Base-by-base conservation (phyloP, 2,888 invertebrate species). In the Magallana nippona region DNA sequence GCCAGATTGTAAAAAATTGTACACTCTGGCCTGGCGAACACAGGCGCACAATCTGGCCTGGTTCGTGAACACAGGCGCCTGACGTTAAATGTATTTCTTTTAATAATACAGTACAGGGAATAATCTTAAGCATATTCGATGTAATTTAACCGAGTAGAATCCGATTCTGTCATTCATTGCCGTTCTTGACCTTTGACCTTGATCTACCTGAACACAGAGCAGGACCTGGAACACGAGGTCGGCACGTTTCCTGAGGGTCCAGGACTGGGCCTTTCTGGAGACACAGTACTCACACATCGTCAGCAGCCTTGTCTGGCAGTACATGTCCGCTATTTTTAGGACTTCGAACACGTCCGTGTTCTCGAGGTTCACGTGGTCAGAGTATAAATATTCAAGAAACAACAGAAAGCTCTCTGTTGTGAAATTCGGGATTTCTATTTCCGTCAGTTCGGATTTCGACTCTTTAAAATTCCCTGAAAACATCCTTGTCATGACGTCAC, bases 271-370 rank as follows among this genome's bases (percentile, higher is more conserved):
- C 84, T 92, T 91, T 84, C 92, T 92, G 1, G 91, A 91, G 27
- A 92, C 90, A 86, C 92, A 92, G 10, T 92, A 88, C 82, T 93
- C 93, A 87, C 92, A 92, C 71, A 93, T 86, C 85, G 92, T 92
- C 19, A 91, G 84, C n/a, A 93, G 88, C 11, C 92, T 88, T n/a
- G 86, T 82, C 81, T 89, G 89, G 81, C 90, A 89, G 86, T 92
- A 93, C 86, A 91, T 90, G 82, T 93, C 91, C 55, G 92, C 90
- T n/a, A 91, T 82, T 10, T 89, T 85, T 79, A 93, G 80, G 10
- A 93, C 86, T 8, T 90, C 91, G 8, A 92, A 89, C 11, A 91
- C 84, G 77, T 93, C 92, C 2, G 87, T 87, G 17, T 91, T 90
- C 58, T 92, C 91, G 10, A 93, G 90, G 11, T 92, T 91, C 1